phyloP scores from a whole-genome alignment of 2,888 invertebrate species.

The Drosophila lacicola region DNA sequence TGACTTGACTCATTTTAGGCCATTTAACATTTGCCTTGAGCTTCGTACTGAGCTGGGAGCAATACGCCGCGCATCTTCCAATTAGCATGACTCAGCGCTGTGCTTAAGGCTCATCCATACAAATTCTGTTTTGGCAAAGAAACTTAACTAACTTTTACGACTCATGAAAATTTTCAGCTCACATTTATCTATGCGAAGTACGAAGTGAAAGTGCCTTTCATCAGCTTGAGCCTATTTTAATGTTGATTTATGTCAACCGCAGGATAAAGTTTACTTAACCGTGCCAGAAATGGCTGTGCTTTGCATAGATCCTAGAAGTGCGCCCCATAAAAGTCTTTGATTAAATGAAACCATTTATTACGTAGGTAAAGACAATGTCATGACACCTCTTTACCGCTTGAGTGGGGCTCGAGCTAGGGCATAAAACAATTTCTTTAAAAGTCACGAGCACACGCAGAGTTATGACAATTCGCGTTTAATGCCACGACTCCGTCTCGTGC shows the following conservation, averaged over 20 bases:
- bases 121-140: slow-evolving; percentile 24
- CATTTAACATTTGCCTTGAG: slow-evolving; percentile 9
- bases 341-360: slow-evolving; percentile 81
- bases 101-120: slow-evolving; percentile 22
- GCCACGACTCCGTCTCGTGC: slow-evolving; percentile 23
- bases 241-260: slow-evolving; percentile 76
- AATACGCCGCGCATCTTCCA: slow-evolving; percentile 27
- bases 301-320: slow-evolving; percentile 60
- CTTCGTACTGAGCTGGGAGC: background rate
- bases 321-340: slow-evolving; percentile 71
- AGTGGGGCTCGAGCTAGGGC: slow-evolving; percentile 10
- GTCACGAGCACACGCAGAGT: slow-evolving; percentile 62
- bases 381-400: slow-evolving; percentile 49
- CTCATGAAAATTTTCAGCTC: slow-evolving; percentile 22
- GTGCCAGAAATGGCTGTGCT: slow-evolving; percentile 46
- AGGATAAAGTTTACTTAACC: slow-evolving; percentile 69
- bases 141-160: slow-evolving; percentile 44
- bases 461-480: slow-evolving; percentile 60
- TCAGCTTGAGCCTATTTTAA: slow-evolving; percentile 47
- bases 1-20: slow-evolving; percentile 5
- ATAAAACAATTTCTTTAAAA: slow-evolving; percentile 78
- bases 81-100: slow-evolving; percentile 41
- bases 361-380: slow-evolving; percentile 72
- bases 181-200: slow-evolving; percentile 2
- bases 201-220: slow-evolving; percentile 35